Conservation (phyloP, 2,113 vertebrate species). For the Pseudopodoces humilis region DNA sequence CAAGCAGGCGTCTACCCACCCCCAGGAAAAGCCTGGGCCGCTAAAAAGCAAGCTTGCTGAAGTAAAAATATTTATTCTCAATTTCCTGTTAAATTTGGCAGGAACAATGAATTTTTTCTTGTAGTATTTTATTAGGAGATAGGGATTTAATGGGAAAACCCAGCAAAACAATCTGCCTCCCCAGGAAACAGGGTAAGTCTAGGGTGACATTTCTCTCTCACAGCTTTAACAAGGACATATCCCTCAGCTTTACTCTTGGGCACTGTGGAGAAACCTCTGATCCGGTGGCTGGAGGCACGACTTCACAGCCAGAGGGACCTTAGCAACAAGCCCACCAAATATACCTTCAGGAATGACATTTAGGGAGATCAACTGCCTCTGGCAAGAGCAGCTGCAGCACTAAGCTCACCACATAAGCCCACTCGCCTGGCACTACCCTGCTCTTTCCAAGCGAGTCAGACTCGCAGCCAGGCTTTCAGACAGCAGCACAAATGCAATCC, state of each 20-base stretch:
- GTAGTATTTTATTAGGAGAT: conserved; percentile 60
- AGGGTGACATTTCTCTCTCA: not conserved
- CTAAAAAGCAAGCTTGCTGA: conserved; percentile 36
- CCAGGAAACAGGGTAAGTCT: not conserved
- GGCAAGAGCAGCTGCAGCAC: not conserved
- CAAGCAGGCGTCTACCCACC: conserved; percentile 33
- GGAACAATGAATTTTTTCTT: conserved; percentile 21
- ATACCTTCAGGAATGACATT: not conserved
- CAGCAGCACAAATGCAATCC: not conserved
- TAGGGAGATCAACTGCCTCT: not conserved
- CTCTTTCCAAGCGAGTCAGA: not conserved
- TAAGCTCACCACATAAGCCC: not conserved
- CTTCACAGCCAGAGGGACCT: not conserved
- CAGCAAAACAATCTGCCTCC: conserved; percentile 31
- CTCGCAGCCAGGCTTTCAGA: not conserved
- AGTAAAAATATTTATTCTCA: conserved; percentile 62
- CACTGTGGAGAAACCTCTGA: not conserved
- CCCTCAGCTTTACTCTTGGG: not conserved
- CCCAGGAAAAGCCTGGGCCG: conserved; percentile 28
- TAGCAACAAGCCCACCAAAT: conserved; percentile 5
- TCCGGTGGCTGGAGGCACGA: rapidly evolving
- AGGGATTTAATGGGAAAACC: conserved; percentile 43
- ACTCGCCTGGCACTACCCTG: not conserved
- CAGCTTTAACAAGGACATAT: not conserved
- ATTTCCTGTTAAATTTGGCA: conserved; percentile 65